Base-by-base conservation (phyloP, 2,888 invertebrate species). In the Polymixis flavicincta region DNA sequence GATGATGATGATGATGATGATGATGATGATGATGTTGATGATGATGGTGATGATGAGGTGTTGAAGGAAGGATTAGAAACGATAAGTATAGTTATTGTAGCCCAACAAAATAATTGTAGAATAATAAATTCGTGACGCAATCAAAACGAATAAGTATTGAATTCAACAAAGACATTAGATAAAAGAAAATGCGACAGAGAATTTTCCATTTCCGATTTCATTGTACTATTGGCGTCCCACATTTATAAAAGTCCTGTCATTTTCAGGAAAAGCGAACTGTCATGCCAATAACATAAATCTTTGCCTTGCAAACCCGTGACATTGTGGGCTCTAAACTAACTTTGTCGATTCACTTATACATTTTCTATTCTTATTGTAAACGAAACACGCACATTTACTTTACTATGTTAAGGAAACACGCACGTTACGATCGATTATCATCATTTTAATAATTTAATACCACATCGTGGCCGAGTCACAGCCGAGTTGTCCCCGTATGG, bases 361-460 rank as follows among this genome's bases (percentile, higher is more conserved):
- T 79, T 73, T 64, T 59, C 28, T 71, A 76, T 66, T 69, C 61
- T 64, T 64, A 68, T 75, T 32, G 50, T 63, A 63, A 28, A 73
- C 19, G 63, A 57, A 73, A 73, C 79, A 80, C 76, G 78, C 70
- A 78, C 72, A 59, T 71, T 78, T 65, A 37, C 59, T 59, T 50
- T 70, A 74, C 59, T 50, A 74, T 71, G 37, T 54, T 55, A 55
- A 69, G 55, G 61, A 59, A 83, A 74, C 83, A 83, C 83, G 83
- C 81, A 83, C 83, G 52, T 54, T 65, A 66, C 66, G 13, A 87
- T 82, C 80, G 82, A 82, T 84, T 83, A 76, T 66, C 74, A 71
- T 77, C 76, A 69, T 80, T 83, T 82, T 73, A 83, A 84, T 82
- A 81, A 85, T 80, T 82, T 64, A 84, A 71, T 80, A 75, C 78